A percentile compares a stretch with the other conserved stretches of the same genome.
phyloP scores from a whole-genome alignment of 2,888 invertebrate genomes.

The Tachina lurida region DNA sequence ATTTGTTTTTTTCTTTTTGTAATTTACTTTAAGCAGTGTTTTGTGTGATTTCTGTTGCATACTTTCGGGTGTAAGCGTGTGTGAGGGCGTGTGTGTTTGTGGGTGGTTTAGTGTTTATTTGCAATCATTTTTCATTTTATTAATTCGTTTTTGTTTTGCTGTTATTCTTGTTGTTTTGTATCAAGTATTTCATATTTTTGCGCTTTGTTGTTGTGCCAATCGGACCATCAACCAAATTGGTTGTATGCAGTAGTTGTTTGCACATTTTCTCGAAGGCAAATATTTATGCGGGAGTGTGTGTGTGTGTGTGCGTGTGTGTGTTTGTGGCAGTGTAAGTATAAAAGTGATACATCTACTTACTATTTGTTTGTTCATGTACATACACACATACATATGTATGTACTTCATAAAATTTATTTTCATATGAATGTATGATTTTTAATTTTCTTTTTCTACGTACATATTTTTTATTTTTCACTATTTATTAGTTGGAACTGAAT shows the following conservation, averaged over 20 bases:
- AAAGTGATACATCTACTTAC: constrained; percentile 45
- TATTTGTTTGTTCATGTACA: constrained; percentile 21
- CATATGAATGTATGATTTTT: constrained; percentile 60
- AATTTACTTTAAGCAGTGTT: constrained; percentile 45
- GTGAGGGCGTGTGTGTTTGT: background rate
- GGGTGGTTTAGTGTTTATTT: constrained; percentile 52
- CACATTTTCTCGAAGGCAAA: constrained; percentile 19
- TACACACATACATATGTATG: background rate
- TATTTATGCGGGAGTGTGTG: constrained; percentile 3
- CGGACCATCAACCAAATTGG: constrained; percentile 68
- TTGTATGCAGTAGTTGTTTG: constrained; percentile 60
- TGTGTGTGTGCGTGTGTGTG: constrained; percentile 5
- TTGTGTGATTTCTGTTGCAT: constrained; percentile 19
- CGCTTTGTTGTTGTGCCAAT: constrained; percentile 47
- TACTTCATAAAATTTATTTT: constrained; percentile 64
- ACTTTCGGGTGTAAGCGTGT: background rate
- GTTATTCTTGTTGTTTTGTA: constrained; percentile 43
- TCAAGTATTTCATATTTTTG: constrained; percentile 47
- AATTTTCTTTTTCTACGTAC: constrained; percentile 47
- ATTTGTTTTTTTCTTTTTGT: constrained; percentile 35
- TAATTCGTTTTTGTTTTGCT: constrained; percentile 42
- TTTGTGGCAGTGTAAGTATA: constrained; percentile 17
- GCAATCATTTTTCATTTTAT: constrained; percentile 67
- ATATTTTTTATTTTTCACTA: constrained; percentile 2
- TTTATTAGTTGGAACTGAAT: background rate